Base-by-base conservation (phyloP, 2,113 vertebrate species). In the Falco punctatus region DNA sequence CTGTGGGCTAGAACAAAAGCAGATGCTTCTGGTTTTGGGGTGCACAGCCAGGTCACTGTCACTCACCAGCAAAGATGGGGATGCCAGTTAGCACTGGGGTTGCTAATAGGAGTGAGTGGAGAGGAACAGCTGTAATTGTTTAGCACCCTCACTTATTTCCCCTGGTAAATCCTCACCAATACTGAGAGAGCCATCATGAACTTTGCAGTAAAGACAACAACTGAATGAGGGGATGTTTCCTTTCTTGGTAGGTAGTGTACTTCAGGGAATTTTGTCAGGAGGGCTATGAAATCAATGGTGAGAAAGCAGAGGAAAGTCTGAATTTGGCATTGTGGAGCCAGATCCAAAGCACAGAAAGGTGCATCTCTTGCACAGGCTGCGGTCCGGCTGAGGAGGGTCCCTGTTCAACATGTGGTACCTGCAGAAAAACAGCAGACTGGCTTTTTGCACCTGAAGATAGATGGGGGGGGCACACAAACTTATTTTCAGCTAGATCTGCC, bases 351-450 rank as follows among this genome's bases (percentile, higher is more conserved):
- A 15, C 20, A 62, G 40, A 52, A 81, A 67, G 48, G 12, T 4
- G 2, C 7, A 28, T 32, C 15, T 20, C 9, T 59, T 74, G 15
- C 18, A 15, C 8, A 21, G n/a, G 16, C 54, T 58, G 70, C 16
- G 14, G 9, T 86, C 12, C 19, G 54, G 26, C 22, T 51, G 11
- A 18, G 8, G 24, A 46, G 8, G 5, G 16, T 18, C 10, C 19
- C 4, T 46, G 14, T n/a, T 42, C 49, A 67, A 30, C 27, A 27
- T 12, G 15, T 0, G 0, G 8, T n/a, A 67, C 23, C 33, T 48
- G 38, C 52, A 78, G 38, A 75, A 52, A 67, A 62, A 38, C 22
- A 64, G 19, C 46, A 71, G 66, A 35, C 20, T 65, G 55, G 9
- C 8, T 86, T 92, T 89, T 62, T 81, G 55, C n/a, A 52, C 48